Evolutionary conservation across 2,797 vertebrate species (phyloP).

Genomic region (Distichodus sexfasciatus): DNA sequence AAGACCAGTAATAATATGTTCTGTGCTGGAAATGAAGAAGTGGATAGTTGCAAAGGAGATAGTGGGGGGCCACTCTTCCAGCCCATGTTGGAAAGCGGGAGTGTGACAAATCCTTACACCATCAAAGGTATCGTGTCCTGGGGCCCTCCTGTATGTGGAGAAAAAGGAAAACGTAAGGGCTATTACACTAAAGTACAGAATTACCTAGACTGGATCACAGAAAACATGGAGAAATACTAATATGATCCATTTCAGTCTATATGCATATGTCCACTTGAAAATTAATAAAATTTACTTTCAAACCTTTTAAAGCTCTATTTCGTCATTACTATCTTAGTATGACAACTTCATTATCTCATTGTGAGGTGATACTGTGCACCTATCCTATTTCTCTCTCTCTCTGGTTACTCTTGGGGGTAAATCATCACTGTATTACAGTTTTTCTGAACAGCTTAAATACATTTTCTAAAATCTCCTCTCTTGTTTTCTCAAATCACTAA

Average conservation of each 20-base stretch:
- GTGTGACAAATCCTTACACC: constrained; percentile 54
- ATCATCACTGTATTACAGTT: no score
- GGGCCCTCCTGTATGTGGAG: constrained; percentile 70
- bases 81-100: constrained; percentile 46
- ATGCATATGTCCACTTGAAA: neutral
- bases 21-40: constrained; percentile 76
- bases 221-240: constrained; percentile 69
- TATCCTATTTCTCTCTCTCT: no score
- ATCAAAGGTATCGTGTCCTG: constrained; percentile 86
- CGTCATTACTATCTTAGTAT: no score
- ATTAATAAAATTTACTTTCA: neutral
- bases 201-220: constrained; percentile 86
- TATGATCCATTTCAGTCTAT: neutral
- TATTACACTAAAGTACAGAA: constrained; percentile 86
- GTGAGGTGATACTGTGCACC: no score
- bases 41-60: constrained; percentile 84
- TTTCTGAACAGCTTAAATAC: no score
- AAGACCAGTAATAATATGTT: constrained; percentile 86
- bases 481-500: no score
- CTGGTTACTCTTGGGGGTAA: no score
- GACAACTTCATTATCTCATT: no score
- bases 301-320: no score
- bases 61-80: constrained; percentile 82
- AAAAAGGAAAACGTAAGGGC: constrained; percentile 60
- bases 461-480: no score